Conservation (phyloP, 1,140 invertebrate species). For the Telenomus remus region DNA sequence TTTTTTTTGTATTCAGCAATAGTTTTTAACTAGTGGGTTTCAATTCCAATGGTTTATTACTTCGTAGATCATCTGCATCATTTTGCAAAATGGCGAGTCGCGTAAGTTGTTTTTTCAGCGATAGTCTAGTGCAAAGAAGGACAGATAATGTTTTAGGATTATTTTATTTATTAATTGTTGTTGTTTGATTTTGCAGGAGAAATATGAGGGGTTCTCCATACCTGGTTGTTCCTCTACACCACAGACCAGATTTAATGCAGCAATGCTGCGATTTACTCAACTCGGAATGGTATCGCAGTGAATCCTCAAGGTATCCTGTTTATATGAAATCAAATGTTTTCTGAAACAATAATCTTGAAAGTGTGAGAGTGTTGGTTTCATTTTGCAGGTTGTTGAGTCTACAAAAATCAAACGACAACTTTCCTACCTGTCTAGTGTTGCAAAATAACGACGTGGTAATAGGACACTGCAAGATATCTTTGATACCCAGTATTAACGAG, state of each 20-base stretch:
- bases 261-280: constrained; percentile 85
- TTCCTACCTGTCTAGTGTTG: constrained; percentile 84
- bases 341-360: neutral
- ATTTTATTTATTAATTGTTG: too few species aligned
- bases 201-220: constrained; percentile 65
- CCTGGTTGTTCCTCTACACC: constrained; percentile 80
- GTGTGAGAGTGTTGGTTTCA: too few species aligned
- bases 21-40: neutral
- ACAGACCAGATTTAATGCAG: constrained; percentile 80
- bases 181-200: constrained; percentile 61
- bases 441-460: constrained; percentile 79
- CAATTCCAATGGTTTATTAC: constrained; percentile 24
- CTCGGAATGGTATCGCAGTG: constrained; percentile 86
- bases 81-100: constrained; percentile 21
- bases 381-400: constrained; percentile 79
- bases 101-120: constrained; percentile 21
- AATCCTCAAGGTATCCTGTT: constrained; percentile 82
- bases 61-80: constrained; percentile 16
- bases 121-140: too few species aligned
- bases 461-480: constrained; percentile 85
- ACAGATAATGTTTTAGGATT: too few species aligned
- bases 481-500: constrained; percentile 79
- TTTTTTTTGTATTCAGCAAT: too few species aligned
- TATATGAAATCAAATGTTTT: too few species aligned
- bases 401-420: constrained; percentile 80